Conservation (phyloP, 1,140 invertebrate species). For the Zaprionus taronus region DNA sequence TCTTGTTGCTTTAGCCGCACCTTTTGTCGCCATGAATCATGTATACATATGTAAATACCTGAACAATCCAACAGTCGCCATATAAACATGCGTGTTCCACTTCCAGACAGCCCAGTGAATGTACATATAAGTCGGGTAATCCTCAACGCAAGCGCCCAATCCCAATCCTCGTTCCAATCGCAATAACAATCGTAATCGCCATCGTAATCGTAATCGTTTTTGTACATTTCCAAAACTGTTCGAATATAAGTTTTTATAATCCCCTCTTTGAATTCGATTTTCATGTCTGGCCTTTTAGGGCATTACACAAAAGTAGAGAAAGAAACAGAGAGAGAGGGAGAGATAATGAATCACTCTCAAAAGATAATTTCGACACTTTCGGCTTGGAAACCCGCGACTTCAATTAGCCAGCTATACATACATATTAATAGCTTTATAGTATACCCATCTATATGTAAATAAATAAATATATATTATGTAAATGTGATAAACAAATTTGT, state of each 20-base stretch:
- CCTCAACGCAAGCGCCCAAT: not conserved
- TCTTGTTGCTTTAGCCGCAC: constrained; percentile 56
- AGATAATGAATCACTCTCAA: constrained; percentile 33
- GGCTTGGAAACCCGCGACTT: constrained; percentile 18
- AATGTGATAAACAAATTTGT: constrained; percentile 49
- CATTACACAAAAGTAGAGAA: constrained; percentile 37
- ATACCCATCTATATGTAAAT: constrained; percentile 1
- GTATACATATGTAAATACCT: constrained; percentile 61
- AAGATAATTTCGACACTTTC: constrained; percentile 45
- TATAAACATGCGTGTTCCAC: constrained; percentile 73
- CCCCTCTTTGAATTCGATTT: constrained; percentile 31
- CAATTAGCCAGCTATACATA: constrained; percentile 39
- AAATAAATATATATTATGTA: constrained; percentile 44
- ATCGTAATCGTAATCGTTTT: constrained; percentile 20
- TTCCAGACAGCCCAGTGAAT: constrained; percentile 45
- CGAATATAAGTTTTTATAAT: constrained; percentile 62
- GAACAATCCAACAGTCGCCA: constrained; percentile 25
- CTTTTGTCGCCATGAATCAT: constrained; percentile 75
- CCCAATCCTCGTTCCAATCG: not conserved
- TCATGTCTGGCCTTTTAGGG: constrained; percentile 50
- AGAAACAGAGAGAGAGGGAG: not conserved
- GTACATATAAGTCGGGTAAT: constrained; percentile 38
- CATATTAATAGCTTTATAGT: constrained; percentile 20
- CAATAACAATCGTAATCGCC: constrained; percentile 23
- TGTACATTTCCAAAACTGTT: constrained; percentile 31